A percentile compares a stretch with the other conserved stretches of the same genome.
These are phyloP conservation scores for Apomyelois bistriatella DNA, from an alignment of 2,888 invertebrate species.

Conservation along the genomic window DNA sequence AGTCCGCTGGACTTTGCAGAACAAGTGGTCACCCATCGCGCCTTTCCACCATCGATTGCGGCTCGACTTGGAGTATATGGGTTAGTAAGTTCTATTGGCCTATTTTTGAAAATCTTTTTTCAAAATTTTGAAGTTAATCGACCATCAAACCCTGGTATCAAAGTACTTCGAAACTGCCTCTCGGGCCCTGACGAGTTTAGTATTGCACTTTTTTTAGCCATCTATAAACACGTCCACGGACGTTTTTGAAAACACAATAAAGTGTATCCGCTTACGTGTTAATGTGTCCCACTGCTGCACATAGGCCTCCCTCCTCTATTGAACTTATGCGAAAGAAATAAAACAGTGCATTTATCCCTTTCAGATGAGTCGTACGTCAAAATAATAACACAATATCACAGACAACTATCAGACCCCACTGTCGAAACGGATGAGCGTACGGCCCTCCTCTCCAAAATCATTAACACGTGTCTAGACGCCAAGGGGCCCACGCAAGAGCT, in stretches of 20 bases:
- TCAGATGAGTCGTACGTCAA: constrained; percentile 58
- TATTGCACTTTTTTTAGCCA: no score
- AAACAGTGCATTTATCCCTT: neutral
- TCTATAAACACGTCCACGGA: no score
- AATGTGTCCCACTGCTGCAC: no score
- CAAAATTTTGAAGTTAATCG: no score
- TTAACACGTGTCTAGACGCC: constrained; percentile 53
- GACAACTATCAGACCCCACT: constrained; percentile 48
- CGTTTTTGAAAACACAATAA: no score
- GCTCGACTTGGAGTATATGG: constrained; percentile 63
- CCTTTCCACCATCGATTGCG: constrained; percentile 58
- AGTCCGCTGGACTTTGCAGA: constrained; percentile 53
- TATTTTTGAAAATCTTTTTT: no score
- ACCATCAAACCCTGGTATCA: no score
- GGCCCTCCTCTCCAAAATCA: constrained; percentile 48
- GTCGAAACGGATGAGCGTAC: constrained; percentile 58
- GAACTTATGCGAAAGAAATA: no score
- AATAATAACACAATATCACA: constrained; percentile 46
- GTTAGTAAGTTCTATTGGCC: constrained; percentile 42
- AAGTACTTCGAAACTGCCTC: no score
- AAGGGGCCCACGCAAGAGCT: constrained; percentile 27
- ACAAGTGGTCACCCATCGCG: constrained; percentile 48
- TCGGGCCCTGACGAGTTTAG: no score
- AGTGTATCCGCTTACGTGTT: no score
- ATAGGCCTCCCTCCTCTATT: no score